Percentiles rank a stretch among this genome's conserved stretches.
phyloP scores from a whole-genome alignment of 2,113 vertebrate genomes.

The Perca schrenkii region DNA sequence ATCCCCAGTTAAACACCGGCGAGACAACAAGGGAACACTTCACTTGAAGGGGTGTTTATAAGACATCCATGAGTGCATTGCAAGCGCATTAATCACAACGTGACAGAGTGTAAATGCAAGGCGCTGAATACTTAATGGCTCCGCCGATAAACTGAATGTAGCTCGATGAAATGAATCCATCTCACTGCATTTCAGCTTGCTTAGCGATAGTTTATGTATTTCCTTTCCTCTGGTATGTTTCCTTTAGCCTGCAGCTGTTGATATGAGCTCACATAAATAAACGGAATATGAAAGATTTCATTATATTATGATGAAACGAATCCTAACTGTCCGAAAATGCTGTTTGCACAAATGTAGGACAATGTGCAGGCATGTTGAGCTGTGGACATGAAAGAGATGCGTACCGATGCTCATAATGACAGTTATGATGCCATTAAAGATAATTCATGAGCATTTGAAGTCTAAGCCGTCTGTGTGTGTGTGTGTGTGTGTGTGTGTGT shows the following conservation, averaged over 20 bases:
- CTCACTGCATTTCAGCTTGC: background rate
- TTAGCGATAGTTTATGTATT: background rate
- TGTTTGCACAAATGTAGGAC: background rate
- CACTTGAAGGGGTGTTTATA: background rate
- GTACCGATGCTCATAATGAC: background rate
- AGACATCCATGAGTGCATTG: conserved; percentile 9
- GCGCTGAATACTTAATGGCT: conserved; percentile 6
- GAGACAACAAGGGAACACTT: background rate
- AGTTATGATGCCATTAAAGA: background rate
- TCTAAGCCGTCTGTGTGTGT: background rate
- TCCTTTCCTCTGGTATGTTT: background rate
- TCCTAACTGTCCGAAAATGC: background rate
- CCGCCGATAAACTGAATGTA: background rate
- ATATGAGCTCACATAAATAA: conserved; percentile 17
- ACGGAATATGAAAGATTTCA: conserved; percentile 12
- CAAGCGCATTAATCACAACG: conserved; percentile 22
- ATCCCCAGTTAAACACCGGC: conserved; percentile 10
- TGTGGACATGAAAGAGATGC: conserved; percentile 10
- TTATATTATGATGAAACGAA: conserved; percentile 19
- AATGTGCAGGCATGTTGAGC: background rate
- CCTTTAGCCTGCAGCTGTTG: conserved; percentile 20
- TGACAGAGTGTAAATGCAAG: conserved; percentile 3
- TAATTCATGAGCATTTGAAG: background rate
- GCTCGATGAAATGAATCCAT: background rate
- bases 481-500: conserved; percentile 15